Evolutionary conservation across 2,797 vertebrate species (phyloP).

Genomic region (Lutjanus campechanus): DNA sequence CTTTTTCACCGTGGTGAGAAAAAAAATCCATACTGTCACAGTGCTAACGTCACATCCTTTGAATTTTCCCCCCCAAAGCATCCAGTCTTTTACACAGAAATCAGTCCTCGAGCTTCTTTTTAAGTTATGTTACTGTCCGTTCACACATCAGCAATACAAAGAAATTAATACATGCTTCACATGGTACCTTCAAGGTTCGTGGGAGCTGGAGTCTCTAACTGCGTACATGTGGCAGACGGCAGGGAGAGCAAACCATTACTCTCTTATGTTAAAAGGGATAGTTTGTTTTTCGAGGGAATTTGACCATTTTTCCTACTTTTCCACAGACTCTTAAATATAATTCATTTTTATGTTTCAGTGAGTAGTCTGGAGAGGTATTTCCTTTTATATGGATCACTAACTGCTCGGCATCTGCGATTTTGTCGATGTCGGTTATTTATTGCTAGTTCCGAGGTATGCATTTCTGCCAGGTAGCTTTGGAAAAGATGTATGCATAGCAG

Average conservation of each 20-base stretch:
- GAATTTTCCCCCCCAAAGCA: too few relatives aligned
- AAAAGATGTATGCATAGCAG: conserved; percentile 58
- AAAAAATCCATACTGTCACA: too few relatives aligned
- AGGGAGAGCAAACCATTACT: neutral
- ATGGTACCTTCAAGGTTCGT: conserved; percentile 14
- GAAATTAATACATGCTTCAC: too few relatives aligned
- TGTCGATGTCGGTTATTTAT: conserved; percentile 66
- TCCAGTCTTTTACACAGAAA: too few relatives aligned
- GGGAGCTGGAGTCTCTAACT: neutral
- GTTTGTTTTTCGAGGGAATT: neutral
- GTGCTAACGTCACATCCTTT: too few relatives aligned
- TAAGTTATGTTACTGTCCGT: too few relatives aligned
- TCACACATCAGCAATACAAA: too few relatives aligned
- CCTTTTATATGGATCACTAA: conserved; percentile 55
- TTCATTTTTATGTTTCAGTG: conserved; percentile 39
- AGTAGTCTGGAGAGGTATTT: conserved; percentile 43
- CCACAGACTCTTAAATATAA: conserved; percentile 27
- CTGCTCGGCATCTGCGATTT: conserved; percentile 56
- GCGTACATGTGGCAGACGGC: neutral
- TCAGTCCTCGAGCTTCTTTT: too few relatives aligned
- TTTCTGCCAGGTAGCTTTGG: conserved; percentile 68
- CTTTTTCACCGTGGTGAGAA: too few relatives aligned
- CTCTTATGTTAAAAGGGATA: neutral
- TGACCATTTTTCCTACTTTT: conserved; percentile 17
- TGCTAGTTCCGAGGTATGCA: conserved; percentile 44